These are phyloP conservation scores for Opisthograptis luteolata DNA, from an alignment of 2,888 invertebrate genomes.

Conservation along the genomic window DNA sequence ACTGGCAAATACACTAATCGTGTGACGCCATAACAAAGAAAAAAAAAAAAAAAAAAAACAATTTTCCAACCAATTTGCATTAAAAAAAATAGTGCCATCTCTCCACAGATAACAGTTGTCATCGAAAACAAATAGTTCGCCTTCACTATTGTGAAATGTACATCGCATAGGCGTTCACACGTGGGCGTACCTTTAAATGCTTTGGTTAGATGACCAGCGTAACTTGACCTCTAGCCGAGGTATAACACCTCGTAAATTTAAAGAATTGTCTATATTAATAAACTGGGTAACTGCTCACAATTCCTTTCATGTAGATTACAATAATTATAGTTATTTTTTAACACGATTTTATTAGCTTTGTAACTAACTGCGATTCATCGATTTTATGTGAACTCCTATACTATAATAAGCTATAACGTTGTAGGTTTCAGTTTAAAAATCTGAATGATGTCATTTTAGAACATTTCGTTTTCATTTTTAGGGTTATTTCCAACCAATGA, in stretches of 20 bases:
- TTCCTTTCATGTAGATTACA: background rate
- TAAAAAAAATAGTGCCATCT: conserved; percentile 8
- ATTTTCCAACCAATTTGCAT: background rate
- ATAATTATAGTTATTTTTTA: too few relatives aligned
- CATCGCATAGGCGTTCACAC: conserved; percentile 42
- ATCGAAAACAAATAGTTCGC: conserved; percentile 45
- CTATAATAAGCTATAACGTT: too few relatives aligned
- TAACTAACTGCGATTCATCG: too few relatives aligned
- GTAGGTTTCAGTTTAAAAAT: too few relatives aligned
- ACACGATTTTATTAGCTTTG: too few relatives aligned
- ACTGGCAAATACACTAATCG: too few relatives aligned
- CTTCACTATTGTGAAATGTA: conserved; percentile 45
- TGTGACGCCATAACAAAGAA: background rate
- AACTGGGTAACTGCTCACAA: too few relatives aligned
- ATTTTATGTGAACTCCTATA: too few relatives aligned
- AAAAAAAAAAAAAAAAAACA: too few relatives aligned
- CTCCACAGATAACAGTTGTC: conserved; percentile 1
- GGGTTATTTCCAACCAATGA: too few relatives aligned
- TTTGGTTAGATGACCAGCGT: conserved; percentile 22
- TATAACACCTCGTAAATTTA: conserved; percentile 29
- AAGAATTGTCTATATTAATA: conserved; percentile 12
- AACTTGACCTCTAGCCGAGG: conserved; percentile 24
- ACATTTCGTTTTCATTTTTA: too few relatives aligned
- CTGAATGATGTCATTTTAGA: too few relatives aligned
- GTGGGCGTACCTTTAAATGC: conserved; percentile 43